Evolutionary conservation across 2,113 vertebrate species (phyloP), one percentile per base, ranked within the genome.

Genomic region (Eurystomus gularis): DNA sequence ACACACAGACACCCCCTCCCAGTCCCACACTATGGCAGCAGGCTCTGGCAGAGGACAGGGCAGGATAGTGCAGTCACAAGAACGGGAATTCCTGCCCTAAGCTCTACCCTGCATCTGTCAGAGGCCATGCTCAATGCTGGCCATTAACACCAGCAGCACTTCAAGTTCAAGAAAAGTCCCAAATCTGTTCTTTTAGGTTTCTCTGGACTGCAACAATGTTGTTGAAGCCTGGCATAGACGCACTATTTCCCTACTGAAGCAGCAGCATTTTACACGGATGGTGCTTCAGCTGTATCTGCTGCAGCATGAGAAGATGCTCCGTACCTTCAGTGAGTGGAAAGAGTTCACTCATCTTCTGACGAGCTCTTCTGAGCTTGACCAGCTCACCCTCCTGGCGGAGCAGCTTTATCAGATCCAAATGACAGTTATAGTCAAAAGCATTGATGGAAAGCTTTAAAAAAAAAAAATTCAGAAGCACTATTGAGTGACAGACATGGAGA

Each of bases 291-390:
- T 4, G 18, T 3, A 11, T n/a, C n/a, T n/a, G n/a, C 24, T 4
- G 18, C 6, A 20, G 2, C 5, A 68, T 29, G 13, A 42, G 44
- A 44, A 52, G 28, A 9, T 1, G 20, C 25, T 52, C 13, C 0
- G 9, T 89, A 99, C 99, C 99, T 99, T 99, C 99, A 0, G 99
- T 99, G 82, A 99, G 96, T 1, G 99, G 99, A 54, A 99, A 99
- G 89, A 99, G 98, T 54, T 99, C 99, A 0, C 99, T 99, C 99
- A 99, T 99, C 96, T 99, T 99, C 98, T 99, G 99, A 52, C 99
- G 98, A 44, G 99, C 99, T 78, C 97, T 96, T 75, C 98, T 96
- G 91, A 99, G 97, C 72, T 98, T 98, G 64, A 97, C 81, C 77
- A 99, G 96, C 93, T 99, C 99, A 29, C 99, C 99, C 77, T 99